Base-by-base conservation (phyloP, 92 coral and sea anemone genomes). In the Phymanthus crucifer region DNA sequence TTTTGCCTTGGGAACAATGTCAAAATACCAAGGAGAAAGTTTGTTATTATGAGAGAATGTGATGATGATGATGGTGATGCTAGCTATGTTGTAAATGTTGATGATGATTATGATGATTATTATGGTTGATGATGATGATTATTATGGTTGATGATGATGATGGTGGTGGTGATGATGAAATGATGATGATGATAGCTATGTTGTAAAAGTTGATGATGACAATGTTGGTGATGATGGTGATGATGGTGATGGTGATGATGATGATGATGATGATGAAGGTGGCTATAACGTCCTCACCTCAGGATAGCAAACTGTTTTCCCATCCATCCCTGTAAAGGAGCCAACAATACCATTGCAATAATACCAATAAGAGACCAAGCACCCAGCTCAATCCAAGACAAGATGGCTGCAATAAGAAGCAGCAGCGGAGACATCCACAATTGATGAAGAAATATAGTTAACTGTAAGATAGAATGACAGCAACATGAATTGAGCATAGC, bases 271-370 rank as follows among this genome's bases (percentile, higher is more conserved):
- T 0, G 9, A 61, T 34, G 7, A 37, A 19, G 19, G 14, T 32
- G 19, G 1, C 0, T 10, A 8, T 18, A 3, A 40, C 9, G 1
- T 40, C 16, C 14, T 87, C 70, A 95, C 98, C 97, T 93, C 24
- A 95, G 70, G 40, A 83, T 47, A n/a, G 97, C 97, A 83, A 93
- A 93, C 45, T 84, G 83, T 70, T 87, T 80, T 11, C 99, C 99
- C 80, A 93, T 74, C 90, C 89, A 91, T 11, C 92, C 94, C 76
- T 96, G 99, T 24, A 96, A 81, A 13, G 99, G 99, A 16, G 83
- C 97, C 21, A 91, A 87, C 45, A 93, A 82, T 36, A 90, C 16
- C 26, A 93, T 73, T 0, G 93, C 57, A 7, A 78, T 35, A 26
- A 96, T 76, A 10, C 99, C 99, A 77, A 97, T 97, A 43, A 96